Conservation (phyloP, 1,140 invertebrate genomes). For the Orchesella cincta region DNA sequence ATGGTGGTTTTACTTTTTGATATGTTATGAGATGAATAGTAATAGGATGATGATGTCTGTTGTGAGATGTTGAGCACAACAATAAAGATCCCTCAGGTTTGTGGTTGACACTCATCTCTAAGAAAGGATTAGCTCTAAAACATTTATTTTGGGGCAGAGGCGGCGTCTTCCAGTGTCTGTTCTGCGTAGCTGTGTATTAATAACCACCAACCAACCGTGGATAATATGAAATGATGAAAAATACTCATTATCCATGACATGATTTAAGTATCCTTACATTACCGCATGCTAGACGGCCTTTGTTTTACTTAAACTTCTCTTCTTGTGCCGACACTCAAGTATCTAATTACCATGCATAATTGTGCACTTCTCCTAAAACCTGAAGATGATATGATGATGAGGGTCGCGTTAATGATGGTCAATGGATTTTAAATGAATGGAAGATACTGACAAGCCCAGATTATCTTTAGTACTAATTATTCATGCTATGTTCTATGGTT, state of each 20-base stretch:
- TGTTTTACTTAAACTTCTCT: not conserved
- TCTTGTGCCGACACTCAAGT: not conserved
- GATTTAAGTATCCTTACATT: not conserved
- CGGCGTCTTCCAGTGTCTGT: no score
- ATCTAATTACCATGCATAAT: conserved; percentile 23
- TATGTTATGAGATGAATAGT: no score
- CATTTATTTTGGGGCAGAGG: no score
- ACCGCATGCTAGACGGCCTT: not conserved
- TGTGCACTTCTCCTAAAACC: no score
- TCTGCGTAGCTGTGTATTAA: no score
- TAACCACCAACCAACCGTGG: not conserved
- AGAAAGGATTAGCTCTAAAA: no score
- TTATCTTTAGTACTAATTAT: not conserved
- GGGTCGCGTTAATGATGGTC: not conserved
- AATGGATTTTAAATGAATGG: not conserved
- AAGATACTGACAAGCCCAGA: conserved; percentile 5
- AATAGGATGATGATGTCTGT: no score
- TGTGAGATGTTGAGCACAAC: no score
- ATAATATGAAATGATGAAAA: not conserved
- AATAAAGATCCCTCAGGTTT: no score
- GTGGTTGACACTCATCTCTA: no score
- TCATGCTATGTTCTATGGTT: not conserved
- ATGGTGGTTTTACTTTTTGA: no score
- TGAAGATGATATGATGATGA: no score
- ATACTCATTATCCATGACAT: not conserved